These are phyloP conservation scores for Peromyscus nudipes DNA, from an alignment of 2,797 vertebrate species.

Conservation along the genomic window DNA sequence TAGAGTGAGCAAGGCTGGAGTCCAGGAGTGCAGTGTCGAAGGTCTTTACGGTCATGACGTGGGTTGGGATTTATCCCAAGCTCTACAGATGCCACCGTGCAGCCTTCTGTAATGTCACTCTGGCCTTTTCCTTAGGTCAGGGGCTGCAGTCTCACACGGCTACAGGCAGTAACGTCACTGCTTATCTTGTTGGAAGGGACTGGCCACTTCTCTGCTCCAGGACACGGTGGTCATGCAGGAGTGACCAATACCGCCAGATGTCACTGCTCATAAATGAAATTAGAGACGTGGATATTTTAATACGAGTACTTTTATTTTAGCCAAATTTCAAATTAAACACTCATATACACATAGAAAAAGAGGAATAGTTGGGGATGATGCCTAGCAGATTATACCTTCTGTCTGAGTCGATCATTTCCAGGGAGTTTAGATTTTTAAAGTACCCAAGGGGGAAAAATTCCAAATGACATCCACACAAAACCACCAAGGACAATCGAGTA, in stretches of 20 bases:
- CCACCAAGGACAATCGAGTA: not conserved
- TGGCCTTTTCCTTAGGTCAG: no score
- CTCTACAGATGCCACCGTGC: not conserved
- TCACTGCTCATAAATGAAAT: not conserved
- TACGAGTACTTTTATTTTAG: not conserved
- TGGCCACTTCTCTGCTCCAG: not conserved
- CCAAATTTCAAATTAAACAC: not conserved
- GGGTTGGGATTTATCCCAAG: not conserved
- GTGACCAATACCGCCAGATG: not conserved
- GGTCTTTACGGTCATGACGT: not conserved
- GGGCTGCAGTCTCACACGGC: not conserved
- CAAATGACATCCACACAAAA: not conserved
- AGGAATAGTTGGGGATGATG: not conserved
- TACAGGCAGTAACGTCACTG: not conserved
- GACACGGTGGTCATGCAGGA: not conserved
- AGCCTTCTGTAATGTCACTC: not conserved
- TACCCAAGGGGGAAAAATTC: not conserved
- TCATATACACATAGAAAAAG: not conserved
- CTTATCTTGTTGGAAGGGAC: not conserved
- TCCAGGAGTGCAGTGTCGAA: not conserved
- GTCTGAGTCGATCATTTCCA: not conserved
- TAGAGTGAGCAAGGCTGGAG: not conserved
- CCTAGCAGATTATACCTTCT: not conserved
- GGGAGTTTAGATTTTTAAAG: conserved; percentile 38
- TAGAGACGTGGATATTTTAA: not conserved